These are phyloP conservation scores for Tetranychus cinnabarinus DNA, from an alignment of 1,140 invertebrate genomes.

Conservation along the genomic window DNA sequence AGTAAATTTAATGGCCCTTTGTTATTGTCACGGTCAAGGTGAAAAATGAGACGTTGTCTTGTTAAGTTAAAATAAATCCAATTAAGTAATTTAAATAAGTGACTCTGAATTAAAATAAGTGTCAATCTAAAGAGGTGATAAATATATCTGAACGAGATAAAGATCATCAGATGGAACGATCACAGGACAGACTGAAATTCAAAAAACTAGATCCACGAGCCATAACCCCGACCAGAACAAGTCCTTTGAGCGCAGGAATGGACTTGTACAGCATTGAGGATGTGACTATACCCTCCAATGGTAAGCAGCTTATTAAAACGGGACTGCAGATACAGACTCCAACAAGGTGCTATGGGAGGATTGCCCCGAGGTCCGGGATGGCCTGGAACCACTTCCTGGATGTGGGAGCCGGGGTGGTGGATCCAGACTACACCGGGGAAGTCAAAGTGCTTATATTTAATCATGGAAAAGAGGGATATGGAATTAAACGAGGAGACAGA, in stretches of 20 bases:
- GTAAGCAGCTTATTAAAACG: constrained; percentile 66
- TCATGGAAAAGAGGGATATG: constrained; percentile 53
- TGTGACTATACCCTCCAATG: constrained; percentile 47
- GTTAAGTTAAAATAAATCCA: too few relatives aligned
- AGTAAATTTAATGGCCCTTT: too few relatives aligned
- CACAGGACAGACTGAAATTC: too few relatives aligned
- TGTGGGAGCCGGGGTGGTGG: constrained; percentile 88
- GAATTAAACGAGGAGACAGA: constrained; percentile 51
- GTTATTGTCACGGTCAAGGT: too few relatives aligned
- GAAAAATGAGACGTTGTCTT: too few relatives aligned
- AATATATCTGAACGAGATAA: too few relatives aligned
- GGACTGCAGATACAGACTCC: constrained; percentile 48
- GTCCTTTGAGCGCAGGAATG: constrained; percentile 49
- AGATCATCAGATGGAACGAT: too few relatives aligned
- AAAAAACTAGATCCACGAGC: too few relatives aligned
- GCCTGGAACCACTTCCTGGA: constrained; percentile 88
- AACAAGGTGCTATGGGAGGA: constrained; percentile 70
- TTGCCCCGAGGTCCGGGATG: constrained; percentile 85
- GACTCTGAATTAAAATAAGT: too few relatives aligned
- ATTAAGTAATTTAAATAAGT: too few relatives aligned
- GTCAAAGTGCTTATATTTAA: constrained; percentile 86
- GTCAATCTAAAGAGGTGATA: too few relatives aligned
- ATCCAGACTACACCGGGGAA: constrained; percentile 78
- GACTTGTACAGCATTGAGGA: constrained; percentile 75
- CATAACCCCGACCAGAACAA: too few relatives aligned